Percentiles rank a stretch among this genome's conserved stretches.
Conservation (phyloP, 2,797 vertebrate species). For the Spondyliosoma cantharus region DNA sequence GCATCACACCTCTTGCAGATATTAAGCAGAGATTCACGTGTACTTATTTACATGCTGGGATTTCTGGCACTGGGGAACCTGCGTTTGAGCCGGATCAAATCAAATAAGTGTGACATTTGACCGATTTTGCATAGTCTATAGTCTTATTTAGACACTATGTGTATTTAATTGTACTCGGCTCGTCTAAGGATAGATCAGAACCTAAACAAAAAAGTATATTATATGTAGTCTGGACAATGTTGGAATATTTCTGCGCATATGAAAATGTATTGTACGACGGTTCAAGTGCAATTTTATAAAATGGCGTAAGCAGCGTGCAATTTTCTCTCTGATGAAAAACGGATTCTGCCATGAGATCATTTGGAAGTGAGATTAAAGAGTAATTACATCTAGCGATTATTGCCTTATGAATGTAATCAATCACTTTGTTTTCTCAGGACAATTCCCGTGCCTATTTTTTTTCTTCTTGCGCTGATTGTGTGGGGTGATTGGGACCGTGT, state of each 20-base stretch:
- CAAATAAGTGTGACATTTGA: neutral
- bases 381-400: slow-evolving; percentile 63
- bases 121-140: neutral
- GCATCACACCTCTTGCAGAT: neutral
- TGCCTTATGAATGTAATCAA: slow-evolving; percentile 53
- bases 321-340: slow-evolving; percentile 58
- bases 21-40: slow-evolving; percentile 10
- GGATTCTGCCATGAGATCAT: slow-evolving; percentile 44
- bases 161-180: neutral
- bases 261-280: slow-evolving; percentile 9
- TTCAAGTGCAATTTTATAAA: slow-evolving; percentile 13
- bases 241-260: neutral
- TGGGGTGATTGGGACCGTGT: slow-evolving; percentile 34
- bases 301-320: slow-evolving; percentile 13
- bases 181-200: neutral
- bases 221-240: neutral
- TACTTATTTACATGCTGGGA: slow-evolving; percentile 1
- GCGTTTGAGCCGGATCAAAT: neutral
- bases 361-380: slow-evolving; percentile 61
- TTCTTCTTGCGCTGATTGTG: slow-evolving; percentile 41
- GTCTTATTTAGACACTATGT: no score
- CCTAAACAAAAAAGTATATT: neutral
- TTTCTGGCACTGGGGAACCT: neutral
- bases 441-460: slow-evolving; percentile 33
- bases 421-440: slow-evolving; percentile 59